Evolutionary conservation across 2,888 invertebrate genomes (phyloP).

Genomic region (Amblyjoppa proteus): DNA sequence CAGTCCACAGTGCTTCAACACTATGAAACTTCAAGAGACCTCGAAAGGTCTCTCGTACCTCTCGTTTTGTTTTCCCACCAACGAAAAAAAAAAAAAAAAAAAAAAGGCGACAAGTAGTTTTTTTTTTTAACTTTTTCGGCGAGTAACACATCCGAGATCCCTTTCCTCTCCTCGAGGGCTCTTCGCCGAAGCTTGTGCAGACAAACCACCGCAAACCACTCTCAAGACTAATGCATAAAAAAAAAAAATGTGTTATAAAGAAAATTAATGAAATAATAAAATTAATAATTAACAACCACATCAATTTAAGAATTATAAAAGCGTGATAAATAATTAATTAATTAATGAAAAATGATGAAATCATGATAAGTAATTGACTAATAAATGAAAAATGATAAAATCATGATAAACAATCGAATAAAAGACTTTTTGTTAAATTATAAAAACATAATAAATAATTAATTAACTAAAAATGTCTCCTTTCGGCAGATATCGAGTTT

Average conservation of each 20-base stretch:
- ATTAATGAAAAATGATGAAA: too few relatives aligned
- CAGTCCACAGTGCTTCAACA: conserved; percentile 10
- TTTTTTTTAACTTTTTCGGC: not conserved
- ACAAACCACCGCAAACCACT: not conserved
- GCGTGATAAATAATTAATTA: too few relatives aligned
- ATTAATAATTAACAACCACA: too few relatives aligned
- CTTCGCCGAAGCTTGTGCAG: not conserved
- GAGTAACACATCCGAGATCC: conserved; percentile 5
- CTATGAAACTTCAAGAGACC: conserved; percentile 15
- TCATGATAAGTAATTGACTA: too few relatives aligned
- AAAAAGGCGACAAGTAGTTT: not conserved
- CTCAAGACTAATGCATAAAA: not conserved
- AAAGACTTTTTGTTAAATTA: too few relatives aligned
- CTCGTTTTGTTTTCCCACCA: not conserved
- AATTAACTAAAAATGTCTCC: not conserved
- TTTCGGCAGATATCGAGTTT: not conserved
- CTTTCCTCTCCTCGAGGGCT: not conserved
- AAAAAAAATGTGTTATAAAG: not conserved
- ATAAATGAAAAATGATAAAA: too few relatives aligned
- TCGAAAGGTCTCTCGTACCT: conserved; percentile 14
- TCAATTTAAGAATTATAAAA: too few relatives aligned
- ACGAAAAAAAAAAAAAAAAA: not conserved
- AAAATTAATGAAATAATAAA: too few relatives aligned
- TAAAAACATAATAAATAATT: too few relatives aligned
- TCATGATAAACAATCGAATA: too few relatives aligned